phyloP scores from a whole-genome alignment of 1,140 invertebrate genomes.

The Drosophila tropicalis region DNA sequence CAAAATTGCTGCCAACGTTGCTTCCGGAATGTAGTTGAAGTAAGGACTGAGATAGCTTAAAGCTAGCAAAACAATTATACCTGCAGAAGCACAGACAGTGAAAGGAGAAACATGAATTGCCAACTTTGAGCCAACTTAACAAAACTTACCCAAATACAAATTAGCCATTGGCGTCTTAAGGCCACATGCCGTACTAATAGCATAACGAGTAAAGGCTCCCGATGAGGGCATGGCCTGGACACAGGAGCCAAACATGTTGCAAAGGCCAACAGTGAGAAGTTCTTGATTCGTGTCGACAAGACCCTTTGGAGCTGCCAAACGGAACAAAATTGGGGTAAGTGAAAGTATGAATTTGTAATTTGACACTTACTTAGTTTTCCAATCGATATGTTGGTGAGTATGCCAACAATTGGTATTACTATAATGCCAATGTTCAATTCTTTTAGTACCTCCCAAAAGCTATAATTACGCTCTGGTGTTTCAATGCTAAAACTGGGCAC shows the following conservation, averaged over 20 bases:
- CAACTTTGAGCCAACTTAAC: too few relatives aligned
- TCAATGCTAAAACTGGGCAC: conserved; percentile 86
- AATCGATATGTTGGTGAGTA: conserved; percentile 93
- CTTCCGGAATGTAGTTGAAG: conserved; percentile 92
- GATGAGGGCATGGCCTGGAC: conserved; percentile 91
- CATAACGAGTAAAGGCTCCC: conserved; percentile 90
- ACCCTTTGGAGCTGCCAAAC: conserved; percentile 70
- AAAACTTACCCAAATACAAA: conserved; percentile 85
- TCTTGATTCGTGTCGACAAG: conserved; percentile 89
- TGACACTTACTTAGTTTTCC: conserved; percentile 90
- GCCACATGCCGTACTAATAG: conserved; percentile 90
- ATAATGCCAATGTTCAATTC: conserved; percentile 89
- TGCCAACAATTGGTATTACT: conserved; percentile 90
- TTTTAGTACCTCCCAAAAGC: conserved; percentile 86
- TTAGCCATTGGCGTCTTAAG: conserved; percentile 90
- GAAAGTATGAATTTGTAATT: neutral
- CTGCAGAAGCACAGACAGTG: conserved; percentile 54
- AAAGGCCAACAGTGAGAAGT: conserved; percentile 88
- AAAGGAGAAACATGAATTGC: neutral
- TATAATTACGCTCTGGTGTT: conserved; percentile 85
- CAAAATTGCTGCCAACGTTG: conserved; percentile 91
- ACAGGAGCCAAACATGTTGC: conserved; percentile 90
- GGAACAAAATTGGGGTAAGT: neutral
- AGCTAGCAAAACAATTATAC: conserved; percentile 85
- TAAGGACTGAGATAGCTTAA: conserved; percentile 91